Evolutionary conservation across 2,797 vertebrate genomes (phyloP), one percentile per base, ranked within the genome.

Genomic region (Syngnathus rostellatus): DNA sequence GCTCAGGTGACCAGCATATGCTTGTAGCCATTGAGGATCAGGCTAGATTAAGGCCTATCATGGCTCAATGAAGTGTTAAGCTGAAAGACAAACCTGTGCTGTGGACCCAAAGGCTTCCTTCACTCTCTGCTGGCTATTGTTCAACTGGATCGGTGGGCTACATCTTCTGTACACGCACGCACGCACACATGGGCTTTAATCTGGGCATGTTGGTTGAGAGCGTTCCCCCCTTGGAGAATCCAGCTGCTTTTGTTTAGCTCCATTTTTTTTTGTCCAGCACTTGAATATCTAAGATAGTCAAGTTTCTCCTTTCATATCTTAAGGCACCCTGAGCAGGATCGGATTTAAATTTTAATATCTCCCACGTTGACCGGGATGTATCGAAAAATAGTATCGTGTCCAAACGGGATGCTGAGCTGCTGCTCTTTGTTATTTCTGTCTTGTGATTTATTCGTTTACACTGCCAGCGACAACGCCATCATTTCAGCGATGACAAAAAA

Each of bases 1-100:
- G 87, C 72, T 90, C 89, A 89, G 89, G 88, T 91, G 84, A 90
- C 86, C 90, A 88, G 88, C 84, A 80, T 89, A 85, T 87, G 88
- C 83, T 89, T 88, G 87, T 88, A 86, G 85, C 57, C 69, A 88
- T 83, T 81, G 72, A 83, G 85, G 89, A 90, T 90, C 87, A 88
- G 78, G 67, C 69, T 0, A 87, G 88, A 90, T 91, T 89, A 90
- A 74, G 75, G 67, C 71, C 76, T 64, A 85, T 88, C 83, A 79
- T 72, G 63, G 79, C 83, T 87, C 81, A 84, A 88, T 88, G 86
- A 85, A 86, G 77, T 12, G 2, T 70, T 88, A 81, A 90, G 83
- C 85, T 79, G 81, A 77, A 81, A 78, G 78, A 75, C 83, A 90
- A 91, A 90, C 83, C 63, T 75, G 57, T 1, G 45, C 68, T 85